A percentile compares a stretch with the other conserved stretches of the same genome.
Evolutionary conservation across 2,888 invertebrate genomes (phyloP).

Genomic region (Holacanthella duospinosa): DNA sequence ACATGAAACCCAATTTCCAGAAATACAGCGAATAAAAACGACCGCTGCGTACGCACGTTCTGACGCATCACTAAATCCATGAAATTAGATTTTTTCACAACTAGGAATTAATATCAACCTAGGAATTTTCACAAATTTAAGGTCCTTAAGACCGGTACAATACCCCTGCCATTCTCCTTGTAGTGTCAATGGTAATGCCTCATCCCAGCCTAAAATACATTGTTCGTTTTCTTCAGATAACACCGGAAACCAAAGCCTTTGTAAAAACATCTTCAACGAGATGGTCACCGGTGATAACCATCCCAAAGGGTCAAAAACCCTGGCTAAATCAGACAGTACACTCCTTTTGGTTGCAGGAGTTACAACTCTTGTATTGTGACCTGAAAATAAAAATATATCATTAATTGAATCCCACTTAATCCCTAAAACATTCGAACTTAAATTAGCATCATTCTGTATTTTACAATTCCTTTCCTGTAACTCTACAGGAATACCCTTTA

Average conservation of each 20-base stretch:
- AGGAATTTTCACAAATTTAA: background rate
- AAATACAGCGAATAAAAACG: constrained; percentile 24
- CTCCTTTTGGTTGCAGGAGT: background rate
- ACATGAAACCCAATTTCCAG: constrained; percentile 15
- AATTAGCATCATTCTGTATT: constrained; percentile 5
- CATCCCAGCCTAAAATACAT: constrained; percentile 15
- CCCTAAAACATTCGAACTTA: constrained; percentile 15
- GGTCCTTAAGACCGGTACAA: background rate
- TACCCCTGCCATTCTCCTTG: background rate
- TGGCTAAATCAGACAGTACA: constrained; percentile 33
- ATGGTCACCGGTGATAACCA: constrained; percentile 31
- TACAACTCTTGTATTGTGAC: background rate
- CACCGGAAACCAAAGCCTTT: constrained; percentile 26
- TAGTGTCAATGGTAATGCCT: background rate
- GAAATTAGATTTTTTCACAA: constrained; percentile 19
- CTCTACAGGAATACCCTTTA: constrained; percentile 12
- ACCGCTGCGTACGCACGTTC: constrained; percentile 31
- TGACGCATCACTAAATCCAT: constrained; percentile 37
- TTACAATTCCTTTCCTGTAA: background rate
- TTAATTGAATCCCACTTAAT: constrained; percentile 11
- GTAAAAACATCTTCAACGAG: constrained; percentile 34
- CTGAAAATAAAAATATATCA: constrained; percentile 10
- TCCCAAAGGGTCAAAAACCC: constrained; percentile 37
- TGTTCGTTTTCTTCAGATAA: background rate
- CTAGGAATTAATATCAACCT: background rate